Evolutionary conservation across 1,140 invertebrate genomes (phyloP), one percentile per base, ranked within the genome.

Genomic region (Pygmarrhopalites habei): DNA sequence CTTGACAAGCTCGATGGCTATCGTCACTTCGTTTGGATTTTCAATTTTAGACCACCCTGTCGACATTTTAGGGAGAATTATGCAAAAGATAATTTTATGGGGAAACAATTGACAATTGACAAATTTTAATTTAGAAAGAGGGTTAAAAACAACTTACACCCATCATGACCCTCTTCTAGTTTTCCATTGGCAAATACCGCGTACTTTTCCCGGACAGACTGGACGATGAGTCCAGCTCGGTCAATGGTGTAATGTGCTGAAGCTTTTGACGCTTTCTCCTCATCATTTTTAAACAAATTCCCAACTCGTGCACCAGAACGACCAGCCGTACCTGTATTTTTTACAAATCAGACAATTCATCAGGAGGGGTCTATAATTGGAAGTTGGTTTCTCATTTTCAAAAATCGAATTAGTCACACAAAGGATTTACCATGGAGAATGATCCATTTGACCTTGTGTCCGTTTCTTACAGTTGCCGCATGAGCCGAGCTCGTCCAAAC

Each of bases 1-100:
- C 30, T 68, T 68, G 21, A 68, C 66, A 29, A 65, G 66, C 21
- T 68, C 66, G 30, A 68, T 68, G 0, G 66, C 64, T 49, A 68
- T 68, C 10, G 66, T 65, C 4, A 62, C 58, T 15, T 58, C 32
- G 23, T 68, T 68, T 47, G 66, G 66, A 57, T 62, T 65, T 12
- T 25, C 30, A n/a, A n/a, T n/a, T n/a, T n/a, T n/a, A 5, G 39
- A n/a, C 66, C 66, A 68, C 66, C 66, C 66, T 68, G 32, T 49
- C n/a, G n/a, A n/a, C n/a, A n/a, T n/a, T n/a, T n/a, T n/a, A n/a
- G n/a, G n/a, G n/a, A n/a, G n/a, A n/a, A n/a, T n/a, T n/a, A n/a
- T n/a, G n/a, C n/a, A n/a, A n/a, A n/a, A n/a, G n/a, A n/a, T n/a
- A n/a, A n/a, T n/a, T n/a, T n/a, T n/a, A n/a, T n/a, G n/a, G n/a